Percentiles rank a stretch among this genome's conserved stretches.
Evolutionary conservation across 64 coral and sea anemone species (phyloP).

Genomic region (Porites lutea): DNA sequence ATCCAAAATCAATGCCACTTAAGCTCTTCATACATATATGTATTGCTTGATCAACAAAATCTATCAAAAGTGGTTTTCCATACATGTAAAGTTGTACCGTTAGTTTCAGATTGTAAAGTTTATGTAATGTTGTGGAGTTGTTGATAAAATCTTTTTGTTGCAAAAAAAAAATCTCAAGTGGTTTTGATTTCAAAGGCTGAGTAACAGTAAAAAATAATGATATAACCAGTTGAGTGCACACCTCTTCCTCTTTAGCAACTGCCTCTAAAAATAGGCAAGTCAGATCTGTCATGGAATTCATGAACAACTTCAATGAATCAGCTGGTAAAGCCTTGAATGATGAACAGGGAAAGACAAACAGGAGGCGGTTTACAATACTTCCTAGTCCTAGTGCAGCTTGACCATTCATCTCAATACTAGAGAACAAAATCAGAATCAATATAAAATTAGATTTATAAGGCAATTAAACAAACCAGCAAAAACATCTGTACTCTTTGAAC

Average conservation of each 20-base stretch:
- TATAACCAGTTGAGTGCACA: background rate
- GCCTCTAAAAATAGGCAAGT: constrained; percentile 85
- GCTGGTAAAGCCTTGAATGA: constrained; percentile 59
- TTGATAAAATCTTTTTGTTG: no score
- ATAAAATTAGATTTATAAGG: background rate
- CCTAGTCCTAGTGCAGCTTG: constrained; percentile 80
- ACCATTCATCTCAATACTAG: constrained; percentile 80
- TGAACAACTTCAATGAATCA: constrained; percentile 56
- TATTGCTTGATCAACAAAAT: no score
- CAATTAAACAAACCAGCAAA: background rate
- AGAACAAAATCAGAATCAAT: constrained; percentile 7
- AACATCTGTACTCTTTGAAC: no score
- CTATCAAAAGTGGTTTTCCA: no score
- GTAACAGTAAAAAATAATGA: no score
- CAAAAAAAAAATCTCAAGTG: no score
- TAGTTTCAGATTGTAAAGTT: no score
- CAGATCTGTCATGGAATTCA: constrained; percentile 76
- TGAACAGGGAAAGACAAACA: constrained; percentile 81
- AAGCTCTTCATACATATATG: no score
- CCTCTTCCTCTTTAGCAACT: constrained; percentile 94
- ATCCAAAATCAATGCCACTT: no score
- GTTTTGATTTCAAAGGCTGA: no score
- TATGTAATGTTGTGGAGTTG: no score
- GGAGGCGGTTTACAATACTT: constrained; percentile 82
- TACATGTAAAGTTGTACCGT: no score